Evolutionary conservation across 2,797 vertebrate species (phyloP).

Genomic region (Danio albolineatus): DNA sequence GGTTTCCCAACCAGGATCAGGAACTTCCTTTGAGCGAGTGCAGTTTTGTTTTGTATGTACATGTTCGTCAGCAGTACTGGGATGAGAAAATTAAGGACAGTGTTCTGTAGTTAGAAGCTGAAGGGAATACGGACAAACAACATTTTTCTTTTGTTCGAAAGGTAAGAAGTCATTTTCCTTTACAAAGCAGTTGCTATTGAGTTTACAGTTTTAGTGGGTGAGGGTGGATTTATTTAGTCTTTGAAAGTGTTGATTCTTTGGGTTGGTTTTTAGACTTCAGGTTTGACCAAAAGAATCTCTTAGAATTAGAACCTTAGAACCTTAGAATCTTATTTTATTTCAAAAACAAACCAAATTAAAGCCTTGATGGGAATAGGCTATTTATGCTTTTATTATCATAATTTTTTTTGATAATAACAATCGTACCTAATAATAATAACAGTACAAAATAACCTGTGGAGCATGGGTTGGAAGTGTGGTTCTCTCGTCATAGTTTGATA

Average conservation of each 20-base stretch:
- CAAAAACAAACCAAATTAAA: background rate
- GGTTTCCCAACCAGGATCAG: constrained; percentile 73
- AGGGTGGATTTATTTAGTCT: background rate
- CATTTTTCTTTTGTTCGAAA: constrained; percentile 40
- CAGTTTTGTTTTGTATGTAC: constrained; percentile 76
- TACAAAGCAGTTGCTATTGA: background rate
- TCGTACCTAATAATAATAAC: background rate
- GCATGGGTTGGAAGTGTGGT: background rate
- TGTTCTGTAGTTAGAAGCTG: background rate
- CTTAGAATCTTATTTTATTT: no score
- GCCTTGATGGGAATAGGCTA: background rate
- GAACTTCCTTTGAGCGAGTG: constrained; percentile 80
- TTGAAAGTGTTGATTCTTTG: background rate
- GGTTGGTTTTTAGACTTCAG: background rate
- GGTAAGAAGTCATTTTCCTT: constrained; percentile 51
- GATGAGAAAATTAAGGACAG: constrained; percentile 61
- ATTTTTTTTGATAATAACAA: no score
- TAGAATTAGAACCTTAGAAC: no score
- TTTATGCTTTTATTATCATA: no score
- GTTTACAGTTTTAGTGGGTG: background rate
- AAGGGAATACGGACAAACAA: constrained; percentile 15
- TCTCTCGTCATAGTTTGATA: background rate
- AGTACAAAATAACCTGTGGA: background rate
- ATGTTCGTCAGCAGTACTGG: constrained; percentile 76
- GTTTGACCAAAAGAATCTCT: no score